Conservation (phyloP, 2,113 vertebrate genomes). For the Rhinoderma darwinii region DNA sequence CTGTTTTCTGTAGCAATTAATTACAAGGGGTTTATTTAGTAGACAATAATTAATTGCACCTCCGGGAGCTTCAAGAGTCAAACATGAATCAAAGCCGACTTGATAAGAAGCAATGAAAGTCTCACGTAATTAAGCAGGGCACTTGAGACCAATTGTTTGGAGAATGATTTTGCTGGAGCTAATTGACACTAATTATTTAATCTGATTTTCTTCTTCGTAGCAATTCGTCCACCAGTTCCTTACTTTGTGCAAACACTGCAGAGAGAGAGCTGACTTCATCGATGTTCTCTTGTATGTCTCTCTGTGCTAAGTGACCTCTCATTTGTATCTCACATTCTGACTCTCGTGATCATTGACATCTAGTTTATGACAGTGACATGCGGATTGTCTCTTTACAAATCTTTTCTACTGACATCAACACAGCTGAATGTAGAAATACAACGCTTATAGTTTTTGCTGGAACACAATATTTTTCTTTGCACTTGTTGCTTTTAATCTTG, state of each 20-base stretch:
- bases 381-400: constrained; percentile 12
- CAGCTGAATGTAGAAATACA: neutral
- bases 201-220: constrained; percentile 92
- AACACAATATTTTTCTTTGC: neutral
- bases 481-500: constrained; percentile 15
- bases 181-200: constrained; percentile 99
- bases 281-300: constrained; percentile 56
- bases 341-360: constrained; percentile 25
- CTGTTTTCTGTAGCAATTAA: constrained; percentile 79
- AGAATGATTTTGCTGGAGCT: constrained; percentile 95
- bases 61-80: constrained; percentile 91
- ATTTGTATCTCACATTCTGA: constrained; percentile 13
- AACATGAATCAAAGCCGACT: constrained; percentile 94
- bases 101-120: constrained; percentile 95
- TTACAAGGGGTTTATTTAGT: constrained; percentile 90
- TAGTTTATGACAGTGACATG: constrained; percentile 32
- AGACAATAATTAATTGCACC: constrained; percentile 98
- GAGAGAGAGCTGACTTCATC: constrained; percentile 62
- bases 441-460: neutral
- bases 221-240: constrained; percentile 72
- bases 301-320: constrained; percentile 36
- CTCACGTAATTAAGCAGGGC: constrained; percentile 96
- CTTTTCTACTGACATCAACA: neutral
- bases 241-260: constrained; percentile 65
- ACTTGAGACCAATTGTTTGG: constrained; percentile 99